These are phyloP conservation scores for Manduca sexta DNA, from an alignment of 1,140 invertebrate species.

Conservation along the genomic window DNA sequence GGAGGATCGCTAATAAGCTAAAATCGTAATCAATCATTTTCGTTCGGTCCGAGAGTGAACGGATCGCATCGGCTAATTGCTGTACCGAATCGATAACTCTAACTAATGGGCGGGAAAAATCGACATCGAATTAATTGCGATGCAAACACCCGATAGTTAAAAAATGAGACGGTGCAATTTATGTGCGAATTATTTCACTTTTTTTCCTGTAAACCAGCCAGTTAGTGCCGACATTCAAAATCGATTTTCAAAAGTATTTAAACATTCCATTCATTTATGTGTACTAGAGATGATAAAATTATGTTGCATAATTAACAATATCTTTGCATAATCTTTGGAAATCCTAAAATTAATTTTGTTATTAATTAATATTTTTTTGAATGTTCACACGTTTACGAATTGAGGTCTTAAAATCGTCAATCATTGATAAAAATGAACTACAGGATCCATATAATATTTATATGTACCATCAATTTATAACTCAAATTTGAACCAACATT, in stretches of 20 bases:
- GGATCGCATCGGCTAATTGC: slow-evolving; percentile 50
- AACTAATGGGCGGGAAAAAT: slow-evolving; percentile 45
- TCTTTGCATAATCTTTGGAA: too few species aligned
- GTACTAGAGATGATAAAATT: neutral
- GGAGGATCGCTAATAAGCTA: slow-evolving; percentile 49
- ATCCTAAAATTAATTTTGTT: too few species aligned
- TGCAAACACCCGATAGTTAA: slow-evolving; percentile 20
- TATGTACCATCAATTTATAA: too few species aligned
- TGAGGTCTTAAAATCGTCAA: too few species aligned
- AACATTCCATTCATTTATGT: neutral
- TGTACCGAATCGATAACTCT: slow-evolving; percentile 45
- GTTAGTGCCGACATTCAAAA: slow-evolving; percentile 4
- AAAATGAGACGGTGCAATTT: slow-evolving; percentile 11
- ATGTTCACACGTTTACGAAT: too few species aligned
- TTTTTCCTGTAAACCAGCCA: neutral
- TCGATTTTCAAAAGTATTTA: neutral
- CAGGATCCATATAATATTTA: too few species aligned
- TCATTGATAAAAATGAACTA: too few species aligned
- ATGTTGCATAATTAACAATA: too few species aligned
- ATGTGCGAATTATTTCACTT: slow-evolving; percentile 3
- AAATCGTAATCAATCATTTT: slow-evolving; percentile 64
- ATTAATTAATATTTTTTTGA: too few species aligned
- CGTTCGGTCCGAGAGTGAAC: slow-evolving; percentile 13
- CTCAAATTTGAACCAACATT: too few species aligned
- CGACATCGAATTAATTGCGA: slow-evolving; percentile 42